Evolutionary conservation across 1,140 invertebrate genomes (phyloP).

Genomic region (Caerostris darwini): DNA sequence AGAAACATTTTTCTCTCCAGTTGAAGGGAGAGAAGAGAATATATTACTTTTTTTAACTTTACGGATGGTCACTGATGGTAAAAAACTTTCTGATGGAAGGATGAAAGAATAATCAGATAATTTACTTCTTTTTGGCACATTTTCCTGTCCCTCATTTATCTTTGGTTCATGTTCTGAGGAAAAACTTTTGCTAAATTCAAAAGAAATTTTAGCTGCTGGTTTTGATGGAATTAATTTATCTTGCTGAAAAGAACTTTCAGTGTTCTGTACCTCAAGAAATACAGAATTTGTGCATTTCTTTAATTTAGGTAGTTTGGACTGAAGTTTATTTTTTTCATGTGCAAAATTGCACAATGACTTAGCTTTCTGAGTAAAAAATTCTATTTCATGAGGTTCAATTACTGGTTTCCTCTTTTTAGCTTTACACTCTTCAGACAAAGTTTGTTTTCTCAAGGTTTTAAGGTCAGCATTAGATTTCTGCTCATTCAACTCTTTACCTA

Average conservation of each 20-base stretch:
- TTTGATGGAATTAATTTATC: background rate
- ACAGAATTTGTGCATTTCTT: background rate
- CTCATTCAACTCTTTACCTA: background rate
- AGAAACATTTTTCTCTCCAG: background rate
- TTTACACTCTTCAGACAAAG: background rate
- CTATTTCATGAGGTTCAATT: background rate
- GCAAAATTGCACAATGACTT: background rate
- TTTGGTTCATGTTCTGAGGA: background rate
- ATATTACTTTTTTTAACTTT: background rate
- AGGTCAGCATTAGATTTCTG: background rate
- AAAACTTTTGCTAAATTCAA: background rate
- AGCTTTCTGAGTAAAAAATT: background rate
- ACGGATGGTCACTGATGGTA: background rate
- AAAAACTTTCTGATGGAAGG: background rate
- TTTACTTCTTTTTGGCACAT: background rate
- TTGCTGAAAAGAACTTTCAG: background rate
- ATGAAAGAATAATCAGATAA: background rate
- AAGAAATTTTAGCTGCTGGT: background rate
- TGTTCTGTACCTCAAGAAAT: slow-evolving; percentile 36
- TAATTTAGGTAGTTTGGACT: no score
- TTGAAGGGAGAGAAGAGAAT: background rate
- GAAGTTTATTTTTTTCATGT: background rate
- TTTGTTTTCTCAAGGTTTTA: background rate
- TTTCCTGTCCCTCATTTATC: background rate
- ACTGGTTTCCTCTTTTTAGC: background rate